Base-by-base conservation (phyloP, 2,113 vertebrate species). In the Struthidea cinerea region DNA sequence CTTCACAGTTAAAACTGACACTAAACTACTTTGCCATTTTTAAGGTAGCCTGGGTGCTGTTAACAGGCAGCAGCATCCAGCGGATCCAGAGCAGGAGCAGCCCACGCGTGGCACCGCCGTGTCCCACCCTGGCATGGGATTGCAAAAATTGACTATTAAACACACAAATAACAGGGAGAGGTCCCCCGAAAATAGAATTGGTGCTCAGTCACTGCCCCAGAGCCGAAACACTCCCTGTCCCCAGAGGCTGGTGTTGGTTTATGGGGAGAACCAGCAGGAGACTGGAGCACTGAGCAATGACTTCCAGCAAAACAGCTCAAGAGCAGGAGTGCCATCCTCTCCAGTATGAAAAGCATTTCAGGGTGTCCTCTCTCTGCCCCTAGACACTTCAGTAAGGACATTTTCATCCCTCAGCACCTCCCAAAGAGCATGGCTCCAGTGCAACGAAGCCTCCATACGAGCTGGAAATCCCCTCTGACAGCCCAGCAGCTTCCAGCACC, bases 101-200 rank as follows among this genome's bases (percentile, higher is more conserved):
- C n/a, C 49, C 63, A 55, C 4, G 1, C 0, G 1, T 26, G 60
- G 49, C 30, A 57, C 37, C 0, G 0, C 32, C 0, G 0, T 0
- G 0, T 33, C 56, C 39, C 52, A 84, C 20, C 32, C 53, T 1
- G 0, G 37, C 16, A 23, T 0, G 9, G 23, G 19, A 70, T n/a
- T 39, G 35, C 47, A 74, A 19, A 67, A 75, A 39, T 5, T 37
- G 20, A 28, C 55, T 50, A 19, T 19, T 56, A 37, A 49, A 55
- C 19, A 64, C 0, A 1, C 10, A 26, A 57, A 65, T 0, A 1
- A 41, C 0, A 2, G 17, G 71, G 67, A 46, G 4, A 76, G 50
- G 22, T 28, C 21, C 42, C 21, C 33, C 4, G 0, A 32, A 47
- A 68, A 64, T 4, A 76, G 23, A 39, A 42, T 0, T 10, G 5